A percentile compares a stretch with the other conserved stretches of the same genome.
These are phyloP conservation scores for Eudiplozoon nipponicum DNA, from an alignment of 2,888 invertebrate genomes.

Conservation along the genomic window DNA sequence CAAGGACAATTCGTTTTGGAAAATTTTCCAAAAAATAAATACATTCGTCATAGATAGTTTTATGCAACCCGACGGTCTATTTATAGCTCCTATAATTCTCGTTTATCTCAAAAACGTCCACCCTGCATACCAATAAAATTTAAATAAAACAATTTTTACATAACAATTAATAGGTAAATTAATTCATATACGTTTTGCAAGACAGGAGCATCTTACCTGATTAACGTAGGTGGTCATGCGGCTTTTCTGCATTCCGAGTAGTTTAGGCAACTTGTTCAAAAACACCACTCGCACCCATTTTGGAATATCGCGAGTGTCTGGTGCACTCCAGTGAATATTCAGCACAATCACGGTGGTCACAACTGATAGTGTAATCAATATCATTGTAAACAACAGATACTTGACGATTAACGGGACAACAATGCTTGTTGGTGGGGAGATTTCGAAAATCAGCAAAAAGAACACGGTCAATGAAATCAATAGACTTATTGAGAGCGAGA, in stretches of 20 bases:
- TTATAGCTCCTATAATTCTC: no score
- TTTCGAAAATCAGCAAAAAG: conserved; percentile 59
- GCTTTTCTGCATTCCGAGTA: conserved; percentile 43
- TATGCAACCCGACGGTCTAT: no score
- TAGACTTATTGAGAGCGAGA: conserved; percentile 75
- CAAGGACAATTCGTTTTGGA: no score
- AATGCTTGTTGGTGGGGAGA: conserved; percentile 79
- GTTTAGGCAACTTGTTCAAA: conserved; percentile 56
- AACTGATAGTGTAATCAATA: conserved; percentile 61
- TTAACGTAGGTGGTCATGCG: no score
- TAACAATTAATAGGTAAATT: no score
- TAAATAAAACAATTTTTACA: no score
- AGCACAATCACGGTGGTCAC: conserved; percentile 74
- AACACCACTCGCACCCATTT: conserved; percentile 72
- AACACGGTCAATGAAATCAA: conserved; percentile 79
- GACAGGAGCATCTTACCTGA: no score
- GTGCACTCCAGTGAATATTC: conserved; percentile 75
- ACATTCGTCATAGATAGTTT: no score
- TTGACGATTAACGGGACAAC: conserved; percentile 31
- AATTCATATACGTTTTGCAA: no score
- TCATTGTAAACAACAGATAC: conserved; percentile 85
- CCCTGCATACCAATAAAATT: no score
- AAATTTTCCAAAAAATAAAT: no score
- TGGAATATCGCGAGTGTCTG: conserved; percentile 79
- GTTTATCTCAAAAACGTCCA: no score